Percentiles rank a stretch among this genome's conserved stretches.
Evolutionary conservation across 2,888 invertebrate genomes (phyloP).

Genomic region (Acrocyrtus sp.): DNA sequence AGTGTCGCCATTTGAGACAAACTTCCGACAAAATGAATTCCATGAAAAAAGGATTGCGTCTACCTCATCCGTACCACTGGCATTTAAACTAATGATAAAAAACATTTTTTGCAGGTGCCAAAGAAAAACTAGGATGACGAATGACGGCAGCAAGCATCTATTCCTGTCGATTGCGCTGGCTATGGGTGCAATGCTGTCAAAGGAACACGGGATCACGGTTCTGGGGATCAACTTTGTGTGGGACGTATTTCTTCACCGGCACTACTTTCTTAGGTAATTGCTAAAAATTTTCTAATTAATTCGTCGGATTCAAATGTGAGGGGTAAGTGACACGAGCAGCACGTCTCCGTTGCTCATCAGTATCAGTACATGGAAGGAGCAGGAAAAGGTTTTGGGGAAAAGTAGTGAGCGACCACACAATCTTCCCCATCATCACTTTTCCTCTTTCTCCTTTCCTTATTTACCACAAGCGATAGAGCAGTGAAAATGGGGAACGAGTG

Average conservation of each 20-base stretch:
- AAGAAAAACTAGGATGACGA: slow-evolving; percentile 53
- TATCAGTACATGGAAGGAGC: not conserved
- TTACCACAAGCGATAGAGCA: not conserved
- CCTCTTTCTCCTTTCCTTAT: not conserved
- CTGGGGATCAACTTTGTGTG: slow-evolving; percentile 82
- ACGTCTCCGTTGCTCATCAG: slow-evolving; percentile 1
- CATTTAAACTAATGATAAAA: too few species aligned
- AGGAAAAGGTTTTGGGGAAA: not conserved
- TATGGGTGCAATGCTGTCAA: slow-evolving; percentile 79
- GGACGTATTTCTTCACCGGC: slow-evolving; percentile 72
- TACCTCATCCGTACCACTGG: too few species aligned
- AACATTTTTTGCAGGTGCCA: slow-evolving; percentile 61
- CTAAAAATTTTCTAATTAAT: not conserved
- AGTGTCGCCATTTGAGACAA: too few species aligned
- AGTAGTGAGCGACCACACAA: not conserved
- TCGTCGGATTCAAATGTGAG: not conserved
- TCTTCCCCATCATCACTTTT: not conserved
- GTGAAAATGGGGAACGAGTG: not conserved
- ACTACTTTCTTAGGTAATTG: slow-evolving; percentile 58
- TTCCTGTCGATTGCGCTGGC: slow-evolving; percentile 58
- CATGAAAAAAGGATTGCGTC: too few species aligned
- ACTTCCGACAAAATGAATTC: too few species aligned
- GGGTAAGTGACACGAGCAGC: too few species aligned
- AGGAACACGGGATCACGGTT: slow-evolving; percentile 86
- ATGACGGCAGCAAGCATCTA: slow-evolving; percentile 54